These are phyloP conservation scores for Oryctes rhinoceros DNA, from an alignment of 1,140 invertebrate species.

Conservation along the genomic window DNA sequence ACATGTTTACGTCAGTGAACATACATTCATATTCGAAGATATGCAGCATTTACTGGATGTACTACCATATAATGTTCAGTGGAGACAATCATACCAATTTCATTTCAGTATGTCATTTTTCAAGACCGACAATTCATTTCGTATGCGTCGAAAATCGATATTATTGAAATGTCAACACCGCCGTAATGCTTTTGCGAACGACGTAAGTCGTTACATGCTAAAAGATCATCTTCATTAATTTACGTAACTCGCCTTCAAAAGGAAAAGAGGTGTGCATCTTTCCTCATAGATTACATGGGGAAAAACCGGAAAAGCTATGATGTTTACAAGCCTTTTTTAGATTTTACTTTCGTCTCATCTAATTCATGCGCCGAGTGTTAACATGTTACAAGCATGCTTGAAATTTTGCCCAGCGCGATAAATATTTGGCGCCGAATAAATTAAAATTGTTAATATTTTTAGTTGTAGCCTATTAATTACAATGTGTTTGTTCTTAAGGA, in stretches of 20 bases:
- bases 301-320: constrained; percentile 22
- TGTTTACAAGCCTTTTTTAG: not conserved
- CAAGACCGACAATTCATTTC: too few relatives aligned
- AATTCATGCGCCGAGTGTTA: not conserved
- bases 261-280: not conserved
- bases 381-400: not conserved
- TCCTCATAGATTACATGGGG: not conserved
- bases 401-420: too few relatives aligned
- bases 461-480: too few relatives aligned
- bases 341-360: constrained; percentile 1
- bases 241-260: not conserved
- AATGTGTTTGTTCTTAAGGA: too few relatives aligned
- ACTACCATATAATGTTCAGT: too few relatives aligned
- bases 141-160: not conserved
- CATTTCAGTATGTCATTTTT: too few relatives aligned
- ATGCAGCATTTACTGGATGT: too few relatives aligned
- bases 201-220: not conserved
- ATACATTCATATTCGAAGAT: too few relatives aligned
- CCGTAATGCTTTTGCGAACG: constrained; percentile 12
- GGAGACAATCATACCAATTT: too few relatives aligned
- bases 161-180: not conserved
- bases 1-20: too few relatives aligned
- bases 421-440: too few relatives aligned
- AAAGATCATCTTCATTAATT: not conserved
- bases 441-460: too few relatives aligned